Evolutionary conservation across 35 echinoderm and acorn worm species (phyloP).

Genomic region (Hemicentrotus pulcherrimus): DNA sequence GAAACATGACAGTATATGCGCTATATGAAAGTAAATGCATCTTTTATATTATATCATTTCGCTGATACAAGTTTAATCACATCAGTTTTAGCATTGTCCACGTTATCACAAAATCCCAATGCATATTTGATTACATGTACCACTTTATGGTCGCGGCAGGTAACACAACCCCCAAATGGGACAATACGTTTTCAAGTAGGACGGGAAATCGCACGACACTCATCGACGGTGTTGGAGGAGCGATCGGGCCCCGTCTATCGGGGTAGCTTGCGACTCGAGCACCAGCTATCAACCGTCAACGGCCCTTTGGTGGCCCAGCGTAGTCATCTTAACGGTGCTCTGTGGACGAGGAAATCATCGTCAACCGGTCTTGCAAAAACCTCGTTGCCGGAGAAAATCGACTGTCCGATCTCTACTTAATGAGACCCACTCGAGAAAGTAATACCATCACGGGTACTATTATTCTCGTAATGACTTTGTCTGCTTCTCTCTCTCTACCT

Average conservation of each 20-base stretch:
- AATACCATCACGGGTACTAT: background rate
- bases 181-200: background rate
- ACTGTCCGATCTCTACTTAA: background rate
- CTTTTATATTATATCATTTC: background rate
- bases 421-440: background rate
- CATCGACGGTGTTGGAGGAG: background rate
- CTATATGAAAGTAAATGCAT: background rate
- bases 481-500: background rate
- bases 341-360: background rate
- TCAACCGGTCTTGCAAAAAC: background rate
- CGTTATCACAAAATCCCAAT: background rate
- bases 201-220: background rate
- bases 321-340: background rate
- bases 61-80: background rate
- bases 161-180: background rate
- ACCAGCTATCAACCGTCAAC: conserved; percentile 26
- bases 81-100: background rate
- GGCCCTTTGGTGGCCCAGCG: background rate
- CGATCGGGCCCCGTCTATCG: conserved; percentile 30
- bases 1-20: background rate
- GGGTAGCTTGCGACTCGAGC: conserved; percentile 16
- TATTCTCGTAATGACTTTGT: background rate
- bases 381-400: background rate
- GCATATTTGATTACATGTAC: background rate
- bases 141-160: background rate